Evolutionary conservation across 2,888 invertebrate species (phyloP).

Genomic region (Troides helena): DNA sequence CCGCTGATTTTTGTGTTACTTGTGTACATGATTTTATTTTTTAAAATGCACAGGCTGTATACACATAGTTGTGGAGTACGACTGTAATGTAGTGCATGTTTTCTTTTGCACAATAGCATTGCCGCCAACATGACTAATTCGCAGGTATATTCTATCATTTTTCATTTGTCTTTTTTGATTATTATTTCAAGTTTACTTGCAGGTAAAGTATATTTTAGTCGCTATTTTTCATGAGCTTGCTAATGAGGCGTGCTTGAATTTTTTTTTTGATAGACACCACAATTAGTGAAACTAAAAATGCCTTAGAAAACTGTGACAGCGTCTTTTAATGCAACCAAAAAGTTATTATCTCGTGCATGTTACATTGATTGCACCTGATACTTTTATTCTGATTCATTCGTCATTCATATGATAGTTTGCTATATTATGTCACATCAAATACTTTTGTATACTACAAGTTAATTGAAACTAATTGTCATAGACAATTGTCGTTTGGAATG

Average conservation of each 20-base stretch:
- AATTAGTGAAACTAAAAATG: background rate
- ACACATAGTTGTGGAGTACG: conserved; percentile 66
- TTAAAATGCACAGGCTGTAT: conserved; percentile 70
- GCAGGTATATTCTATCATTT: conserved; percentile 73
- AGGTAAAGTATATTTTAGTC: conserved; percentile 8
- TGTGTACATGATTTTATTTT: conserved; percentile 65
- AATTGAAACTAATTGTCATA: conserved; percentile 27
- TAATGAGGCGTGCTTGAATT: conserved; percentile 4
- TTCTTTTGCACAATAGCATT: conserved; percentile 67
- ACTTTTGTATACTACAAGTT: conserved; percentile 14
- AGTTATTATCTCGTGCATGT: background rate
- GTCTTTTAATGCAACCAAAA: background rate
- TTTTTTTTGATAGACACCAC: background rate
- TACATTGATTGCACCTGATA: background rate
- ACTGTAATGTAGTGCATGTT: conserved; percentile 74
- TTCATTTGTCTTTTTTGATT: conserved; percentile 49
- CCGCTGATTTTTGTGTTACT: conserved; percentile 67
- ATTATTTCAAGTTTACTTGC: conserved; percentile 34
- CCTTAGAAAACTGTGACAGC: background rate
- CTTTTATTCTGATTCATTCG: background rate
- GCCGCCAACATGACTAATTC: conserved; percentile 81
- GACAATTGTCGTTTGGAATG: conserved; percentile 13
- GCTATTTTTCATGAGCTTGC: conserved; percentile 1
- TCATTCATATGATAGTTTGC: background rate
- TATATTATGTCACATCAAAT: background rate